Base-by-base conservation (phyloP, 1,140 invertebrate species). In the Venustaconcha ellipsiformis region DNA sequence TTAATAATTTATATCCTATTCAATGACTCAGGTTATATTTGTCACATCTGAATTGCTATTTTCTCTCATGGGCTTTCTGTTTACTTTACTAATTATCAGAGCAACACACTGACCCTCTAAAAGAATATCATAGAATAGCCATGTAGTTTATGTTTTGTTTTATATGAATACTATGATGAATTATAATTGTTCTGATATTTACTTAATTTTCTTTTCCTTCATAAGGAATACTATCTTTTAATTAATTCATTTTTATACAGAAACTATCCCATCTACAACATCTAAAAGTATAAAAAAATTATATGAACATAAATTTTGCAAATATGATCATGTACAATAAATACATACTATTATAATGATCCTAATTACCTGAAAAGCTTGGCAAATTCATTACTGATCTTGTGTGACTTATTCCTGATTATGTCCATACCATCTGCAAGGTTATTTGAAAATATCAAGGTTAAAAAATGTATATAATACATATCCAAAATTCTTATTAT, bases 341-440 rank as follows among this genome's bases (percentile, higher is more conserved):
- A 48, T 37, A 8, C 12, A n/a, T 14, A 3, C 2, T 55, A 30
- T 13, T 23, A 55, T 26, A n/a, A 60, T 62, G 15, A 20, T 15
- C 20, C n/a, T 14, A 87, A 88, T 90, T 86, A 93, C 93, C 90
- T 91, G 90, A 92, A 93, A 6, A 93, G 86, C 80, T 91, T 92
- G 56, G 91, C 87, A 81, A 93, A 93, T 84, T 93, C 92, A 15
- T 86, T 85, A 68, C 92, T 92, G 65, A 94, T 92, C 26, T 88
- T 84, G 76, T 92, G 90, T 14, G 92, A 92, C 67, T 89, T 82
- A 70, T 80, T 83, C 78, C 90, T 86, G 37, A 91, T 87, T 62
- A 79, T 81, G 73, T 88, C 81, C 70, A 91, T 90, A 77, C 37
- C 86, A 80, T 82, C 78, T 92, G 86, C 56, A 92, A 82, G n/a